Evolutionary conservation across 2,797 vertebrate genomes (phyloP), one percentile per base, ranked within the genome.

Genomic region (Falco novaeseelandiae): DNA sequence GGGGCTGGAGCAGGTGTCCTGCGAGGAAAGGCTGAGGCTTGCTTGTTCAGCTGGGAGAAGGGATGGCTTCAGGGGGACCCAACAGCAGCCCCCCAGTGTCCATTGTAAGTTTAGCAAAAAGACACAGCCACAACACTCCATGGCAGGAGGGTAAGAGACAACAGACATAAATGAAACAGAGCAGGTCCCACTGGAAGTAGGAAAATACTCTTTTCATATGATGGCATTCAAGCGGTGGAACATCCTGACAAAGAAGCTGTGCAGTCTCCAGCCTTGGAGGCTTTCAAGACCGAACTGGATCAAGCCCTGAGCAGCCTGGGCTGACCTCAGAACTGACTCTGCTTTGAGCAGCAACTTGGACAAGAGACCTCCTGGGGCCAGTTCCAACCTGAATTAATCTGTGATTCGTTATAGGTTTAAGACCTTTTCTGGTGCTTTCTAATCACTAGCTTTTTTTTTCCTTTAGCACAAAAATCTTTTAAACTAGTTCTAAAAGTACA

Each of bases 401-500:
- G 9, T 88, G 48, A 78, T 70, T 83, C 88, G 57, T 73, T 63
- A 15, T 26, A 52, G 1, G 34, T 90, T 82, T 63, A 84, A 90
- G 73, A 80, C 8, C 8, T 90, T 76, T 87, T 40, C 62, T 48
- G 26, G 10, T 96, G 86, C 30, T 84, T 76, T 65, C 40, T 77
- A 84, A 63, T 62, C 66, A 66, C 34, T 73, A 36, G 20, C 20
- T 87, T 79, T 32, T 90, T 51, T 61, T 94, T 77, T 73, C 21
- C 52, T 84, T 81, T 84, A 89, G n/a, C 19, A 70, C n/a, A 7
- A 72, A 95, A 78, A 78, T 63, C 25, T 74, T 84, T 79, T 36
- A 49, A 91, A 89, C 20, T 62, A 36, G 72, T 88, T 90, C 57
- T 88, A 55, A 74, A 90, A 91, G 58, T 59, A 65, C 58, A 67